Evolutionary conservation across 2,888 invertebrate genomes (phyloP).

Genomic region (Melanophora roralis): DNA sequence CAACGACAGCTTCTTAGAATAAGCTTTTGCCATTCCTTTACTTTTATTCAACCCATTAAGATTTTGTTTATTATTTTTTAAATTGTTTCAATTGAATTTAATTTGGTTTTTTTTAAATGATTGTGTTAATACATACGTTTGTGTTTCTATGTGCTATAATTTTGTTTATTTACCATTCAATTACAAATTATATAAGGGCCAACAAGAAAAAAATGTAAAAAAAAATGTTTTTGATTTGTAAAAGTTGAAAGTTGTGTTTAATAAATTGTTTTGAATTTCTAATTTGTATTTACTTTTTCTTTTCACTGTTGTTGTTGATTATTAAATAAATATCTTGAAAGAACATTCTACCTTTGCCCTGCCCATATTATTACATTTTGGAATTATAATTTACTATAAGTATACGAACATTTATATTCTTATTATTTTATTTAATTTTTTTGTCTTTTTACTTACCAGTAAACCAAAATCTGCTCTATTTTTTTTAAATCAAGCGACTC

Average conservation of each 20-base stretch:
- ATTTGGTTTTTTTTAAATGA: no score
- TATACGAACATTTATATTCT: not conserved
- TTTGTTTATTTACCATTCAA: no score
- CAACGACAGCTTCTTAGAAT: no score
- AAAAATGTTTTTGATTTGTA: not conserved
- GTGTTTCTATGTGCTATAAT: not conserved
- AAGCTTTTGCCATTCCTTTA: no score
- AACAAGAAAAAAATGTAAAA: not conserved
- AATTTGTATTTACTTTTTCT: not conserved
- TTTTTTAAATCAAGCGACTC: slow-evolving; percentile 7
- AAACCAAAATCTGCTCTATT: no score
- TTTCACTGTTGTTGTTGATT: not conserved
- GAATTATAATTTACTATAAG: no score
- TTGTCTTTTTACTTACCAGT: not conserved
- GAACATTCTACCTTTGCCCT: no score
- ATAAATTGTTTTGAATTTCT: not conserved
- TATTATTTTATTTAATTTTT: not conserved
- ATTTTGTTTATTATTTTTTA: no score
- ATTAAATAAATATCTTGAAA: not conserved
- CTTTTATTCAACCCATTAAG: no score
- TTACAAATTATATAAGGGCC: not conserved
- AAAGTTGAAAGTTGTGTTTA: not conserved
- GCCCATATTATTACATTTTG: no score
- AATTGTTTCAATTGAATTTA: no score
- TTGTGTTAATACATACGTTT: no score